A percentile compares a stretch with the other conserved stretches of the same genome.
Evolutionary conservation across 2,888 invertebrate species (phyloP).

Genomic region (Corbicula japonica): DNA sequence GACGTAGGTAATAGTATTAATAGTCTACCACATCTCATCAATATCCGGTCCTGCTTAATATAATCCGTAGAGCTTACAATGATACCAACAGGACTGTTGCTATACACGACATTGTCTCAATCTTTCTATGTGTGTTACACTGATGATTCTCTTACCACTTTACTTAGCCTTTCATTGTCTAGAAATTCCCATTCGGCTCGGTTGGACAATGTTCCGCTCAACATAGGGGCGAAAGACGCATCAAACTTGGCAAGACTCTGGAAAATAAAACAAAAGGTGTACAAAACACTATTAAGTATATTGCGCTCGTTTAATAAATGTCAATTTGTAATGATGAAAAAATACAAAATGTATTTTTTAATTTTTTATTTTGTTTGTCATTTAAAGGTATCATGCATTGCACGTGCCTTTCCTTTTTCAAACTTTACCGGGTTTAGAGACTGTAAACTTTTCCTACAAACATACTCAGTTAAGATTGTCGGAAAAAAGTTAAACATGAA

Average conservation of each 20-base stretch:
- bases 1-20: no score
- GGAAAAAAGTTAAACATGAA: neutral
- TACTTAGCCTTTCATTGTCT: slow-evolving; percentile 76
- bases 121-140: no score
- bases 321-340: neutral
- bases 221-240: slow-evolving; percentile 86
- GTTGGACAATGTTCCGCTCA: slow-evolving; percentile 87
- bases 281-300: neutral
- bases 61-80: no score
- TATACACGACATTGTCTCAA: no score
- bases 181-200: slow-evolving; percentile 87
- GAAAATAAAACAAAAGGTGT: slow-evolving; percentile 29
- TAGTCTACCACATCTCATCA: no score
- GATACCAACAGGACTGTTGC: no score
- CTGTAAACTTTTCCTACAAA: neutral
- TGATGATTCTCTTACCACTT: slow-evolving; percentile 69
- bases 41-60: no score
- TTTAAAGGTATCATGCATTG: no score
- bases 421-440: neutral
- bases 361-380: no score
- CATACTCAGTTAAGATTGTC: neutral
- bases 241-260: slow-evolving; percentile 87
- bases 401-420: no score
- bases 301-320: neutral
- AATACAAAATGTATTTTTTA: neutral